These are phyloP conservation scores for Eucidaris tribuloides DNA, from an alignment of 35 echinoderm and acorn worm genomes.

Conservation along the genomic window DNA sequence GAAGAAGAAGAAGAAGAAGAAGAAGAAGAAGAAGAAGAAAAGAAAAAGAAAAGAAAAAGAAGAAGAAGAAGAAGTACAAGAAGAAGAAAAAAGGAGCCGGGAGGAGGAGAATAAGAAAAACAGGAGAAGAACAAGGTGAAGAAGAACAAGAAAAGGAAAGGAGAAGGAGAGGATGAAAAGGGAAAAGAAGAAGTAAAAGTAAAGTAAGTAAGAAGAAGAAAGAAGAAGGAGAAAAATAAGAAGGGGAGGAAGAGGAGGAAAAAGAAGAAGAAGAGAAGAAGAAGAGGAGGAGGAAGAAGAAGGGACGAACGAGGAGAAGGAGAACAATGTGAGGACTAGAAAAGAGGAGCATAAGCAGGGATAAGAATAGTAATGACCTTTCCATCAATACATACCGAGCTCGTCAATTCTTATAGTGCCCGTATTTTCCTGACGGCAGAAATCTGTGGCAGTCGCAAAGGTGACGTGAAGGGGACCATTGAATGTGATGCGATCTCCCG, in stretches of 20 bases:
- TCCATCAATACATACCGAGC: not conserved
- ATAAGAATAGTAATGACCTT: too few relatives aligned
- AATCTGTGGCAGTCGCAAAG: conserved; percentile 4
- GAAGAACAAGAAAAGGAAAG: not conserved
- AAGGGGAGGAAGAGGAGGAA: too few relatives aligned
- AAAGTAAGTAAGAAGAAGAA: not conserved
- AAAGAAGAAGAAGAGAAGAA: too few relatives aligned
- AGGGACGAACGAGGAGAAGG: too few relatives aligned
- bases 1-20: not conserved
- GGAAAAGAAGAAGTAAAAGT: not conserved
- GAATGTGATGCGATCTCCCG: conserved; percentile 10
- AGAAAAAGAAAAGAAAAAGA: too few relatives aligned
- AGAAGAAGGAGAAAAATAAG: too few relatives aligned
- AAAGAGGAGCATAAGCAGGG: too few relatives aligned
- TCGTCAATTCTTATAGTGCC: not conserved
- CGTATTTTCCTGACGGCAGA: not conserved
- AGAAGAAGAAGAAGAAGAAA: not conserved
- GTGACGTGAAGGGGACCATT: not conserved
- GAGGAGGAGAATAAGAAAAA: not conserved
- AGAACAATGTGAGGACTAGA: too few relatives aligned
- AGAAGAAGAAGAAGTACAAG: not conserved
- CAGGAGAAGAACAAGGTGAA: not conserved
- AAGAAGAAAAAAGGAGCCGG: not conserved
- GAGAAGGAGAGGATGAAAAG: not conserved
- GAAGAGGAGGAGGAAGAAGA: too few relatives aligned